Evolutionary conservation across 2,888 invertebrate species (phyloP).

Genomic region (Pharmacophagus antenor): DNA sequence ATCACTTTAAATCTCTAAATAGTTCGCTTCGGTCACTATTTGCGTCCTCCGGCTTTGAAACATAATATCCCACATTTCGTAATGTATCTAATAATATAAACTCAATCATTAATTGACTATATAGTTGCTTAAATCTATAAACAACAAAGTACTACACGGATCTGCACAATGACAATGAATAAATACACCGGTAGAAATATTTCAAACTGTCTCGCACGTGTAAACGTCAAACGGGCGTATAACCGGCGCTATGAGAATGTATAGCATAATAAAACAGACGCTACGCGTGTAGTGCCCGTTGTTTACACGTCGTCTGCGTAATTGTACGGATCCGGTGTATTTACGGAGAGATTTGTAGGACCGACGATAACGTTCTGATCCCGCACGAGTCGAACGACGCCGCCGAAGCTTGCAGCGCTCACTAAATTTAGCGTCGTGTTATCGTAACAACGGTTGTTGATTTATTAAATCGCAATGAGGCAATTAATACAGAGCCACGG

Average conservation of each 20-base stretch:
- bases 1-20: too few species aligned
- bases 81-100: too few species aligned
- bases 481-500: too few species aligned
- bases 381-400: not conserved
- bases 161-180: too few species aligned
- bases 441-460: not conserved
- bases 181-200: too few species aligned
- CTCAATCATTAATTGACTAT: too few species aligned
- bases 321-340: slow-evolving; percentile 26
- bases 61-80: too few species aligned
- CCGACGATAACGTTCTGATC: slow-evolving; percentile 13
- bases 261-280: slow-evolving; percentile 22
- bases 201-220: not conserved
- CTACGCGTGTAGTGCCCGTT: slow-evolving; percentile 5
- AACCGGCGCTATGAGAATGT: slow-evolving; percentile 10
- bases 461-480: not conserved
- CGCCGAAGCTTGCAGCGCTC: slow-evolving; percentile 1
- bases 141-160: too few species aligned
- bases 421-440: slow-evolving; percentile 20
- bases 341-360: slow-evolving; percentile 24
- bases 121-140: too few species aligned
- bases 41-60: too few species aligned
- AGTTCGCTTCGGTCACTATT: too few species aligned
- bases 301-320: slow-evolving; percentile 29
- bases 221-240: not conserved